Conservation (phyloP, 2,797 vertebrate genomes). For the Eleutherodactylus coqui region DNA sequence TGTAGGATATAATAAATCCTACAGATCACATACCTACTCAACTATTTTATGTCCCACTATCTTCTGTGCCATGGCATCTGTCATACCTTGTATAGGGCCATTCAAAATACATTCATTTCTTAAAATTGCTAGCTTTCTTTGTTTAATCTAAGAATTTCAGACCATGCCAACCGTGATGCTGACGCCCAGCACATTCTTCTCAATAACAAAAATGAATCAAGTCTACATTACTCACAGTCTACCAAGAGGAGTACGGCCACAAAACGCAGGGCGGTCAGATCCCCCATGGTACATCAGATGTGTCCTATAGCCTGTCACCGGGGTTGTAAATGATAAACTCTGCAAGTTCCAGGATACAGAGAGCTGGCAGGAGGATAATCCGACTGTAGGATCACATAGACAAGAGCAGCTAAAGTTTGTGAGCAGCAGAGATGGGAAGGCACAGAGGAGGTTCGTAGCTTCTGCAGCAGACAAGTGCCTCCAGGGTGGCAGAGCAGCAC, state of each 20-base stretch:
- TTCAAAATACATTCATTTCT: background rate
- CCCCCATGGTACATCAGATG: constrained; percentile 45
- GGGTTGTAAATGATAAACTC: background rate
- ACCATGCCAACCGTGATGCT: background rate
- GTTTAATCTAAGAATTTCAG: background rate
- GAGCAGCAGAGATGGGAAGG: constrained; percentile 5
- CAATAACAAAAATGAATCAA: background rate
- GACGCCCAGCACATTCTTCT: background rate
- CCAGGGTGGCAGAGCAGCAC: background rate
- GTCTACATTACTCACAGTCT: constrained; percentile 52
- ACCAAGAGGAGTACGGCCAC: constrained; percentile 22
- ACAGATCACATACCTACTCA: background rate
- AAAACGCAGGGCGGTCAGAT: constrained; percentile 18
- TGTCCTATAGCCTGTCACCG: background rate
- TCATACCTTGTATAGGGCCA: background rate
- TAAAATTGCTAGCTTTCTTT: background rate
- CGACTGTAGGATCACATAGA: constrained; percentile 16
- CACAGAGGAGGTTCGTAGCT: background rate
- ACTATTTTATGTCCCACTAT: background rate
- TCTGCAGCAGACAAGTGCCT: constrained; percentile 14
- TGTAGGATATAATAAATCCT: background rate
- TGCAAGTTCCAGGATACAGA: background rate
- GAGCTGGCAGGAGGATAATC: background rate
- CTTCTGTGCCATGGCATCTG: background rate
- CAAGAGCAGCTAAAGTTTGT: constrained; percentile 26